phyloP scores from a whole-genome alignment of 2,797 vertebrate genomes.

The Pantherophis alleghaniensis region DNA sequence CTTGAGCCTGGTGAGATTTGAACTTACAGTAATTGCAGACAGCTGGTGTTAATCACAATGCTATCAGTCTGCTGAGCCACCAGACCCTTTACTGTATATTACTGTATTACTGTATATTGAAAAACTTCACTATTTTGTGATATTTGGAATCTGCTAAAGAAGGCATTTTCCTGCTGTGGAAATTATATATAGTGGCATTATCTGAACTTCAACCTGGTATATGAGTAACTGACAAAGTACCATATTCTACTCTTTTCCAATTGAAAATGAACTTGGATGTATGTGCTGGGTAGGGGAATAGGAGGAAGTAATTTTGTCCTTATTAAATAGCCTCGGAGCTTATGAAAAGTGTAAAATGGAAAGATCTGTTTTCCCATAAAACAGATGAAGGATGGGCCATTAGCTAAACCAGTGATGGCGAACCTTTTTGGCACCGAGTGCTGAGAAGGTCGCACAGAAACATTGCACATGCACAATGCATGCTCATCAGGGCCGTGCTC shows the following conservation, averaged over 20 bases:
- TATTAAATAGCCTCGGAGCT: slow-evolving; percentile 13
- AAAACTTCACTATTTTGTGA: background rate
- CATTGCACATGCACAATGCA: too few relatives aligned
- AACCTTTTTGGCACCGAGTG: too few relatives aligned
- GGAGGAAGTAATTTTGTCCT: background rate
- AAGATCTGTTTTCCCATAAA: slow-evolving; percentile 23
- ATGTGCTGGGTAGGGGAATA: background rate
- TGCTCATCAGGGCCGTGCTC: too few relatives aligned
- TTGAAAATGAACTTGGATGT: background rate
- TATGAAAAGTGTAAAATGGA: slow-evolving; percentile 18
- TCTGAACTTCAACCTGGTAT: background rate
- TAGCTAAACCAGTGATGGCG: background rate
- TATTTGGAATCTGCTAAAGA: background rate
- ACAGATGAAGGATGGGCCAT: slow-evolving; percentile 5
- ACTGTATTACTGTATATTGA: background rate
- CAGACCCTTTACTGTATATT: too few relatives aligned
- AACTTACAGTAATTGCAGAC: too few relatives aligned
- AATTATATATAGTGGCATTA: background rate
- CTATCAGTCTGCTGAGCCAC: too few relatives aligned
- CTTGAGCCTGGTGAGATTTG: too few relatives aligned
- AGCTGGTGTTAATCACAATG: too few relatives aligned
- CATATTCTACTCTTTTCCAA: background rate
- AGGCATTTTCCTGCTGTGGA: background rate
- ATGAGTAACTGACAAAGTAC: background rate
- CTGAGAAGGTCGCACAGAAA: too few relatives aligned